Evolutionary conservation across 2,888 invertebrate species (phyloP).

Genomic region (Cephus pygmeus): DNA sequence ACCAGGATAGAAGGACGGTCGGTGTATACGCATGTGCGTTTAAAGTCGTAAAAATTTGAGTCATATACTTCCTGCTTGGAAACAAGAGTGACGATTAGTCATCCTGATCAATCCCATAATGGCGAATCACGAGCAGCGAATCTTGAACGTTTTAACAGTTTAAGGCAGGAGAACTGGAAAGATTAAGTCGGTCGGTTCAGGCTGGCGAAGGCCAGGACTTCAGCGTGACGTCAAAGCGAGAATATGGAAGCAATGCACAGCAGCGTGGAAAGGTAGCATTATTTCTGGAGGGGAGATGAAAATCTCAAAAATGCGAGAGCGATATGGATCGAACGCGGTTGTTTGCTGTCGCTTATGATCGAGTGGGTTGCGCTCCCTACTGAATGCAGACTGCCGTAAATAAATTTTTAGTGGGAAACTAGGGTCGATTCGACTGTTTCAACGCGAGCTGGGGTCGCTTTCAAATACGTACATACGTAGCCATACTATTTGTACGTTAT

Average conservation of each 20-base stretch:
- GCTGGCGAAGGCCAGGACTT: background rate
- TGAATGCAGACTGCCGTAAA: background rate
- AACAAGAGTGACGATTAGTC: background rate
- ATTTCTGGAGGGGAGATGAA: slow-evolving; percentile 17
- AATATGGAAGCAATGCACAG: slow-evolving; percentile 8
- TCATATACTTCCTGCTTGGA: background rate
- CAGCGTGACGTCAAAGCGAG: slow-evolving; percentile 2
- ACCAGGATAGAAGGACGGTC: background rate
- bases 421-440: background rate
- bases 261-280: slow-evolving; percentile 10
- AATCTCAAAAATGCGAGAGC: slow-evolving; percentile 13
- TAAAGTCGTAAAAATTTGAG: background rate
- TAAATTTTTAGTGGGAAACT: slow-evolving; percentile 2
- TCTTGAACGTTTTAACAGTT: background rate
- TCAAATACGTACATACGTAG: background rate
- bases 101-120: background rate
- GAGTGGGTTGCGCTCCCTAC: slow-evolving; percentile 7
- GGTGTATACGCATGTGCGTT: background rate
- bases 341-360: slow-evolving; percentile 18
- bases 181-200: background rate
- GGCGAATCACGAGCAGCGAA: background rate
- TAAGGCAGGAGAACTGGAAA: background rate
- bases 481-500: background rate
- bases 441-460: slow-evolving; percentile 1
- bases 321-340: slow-evolving; percentile 16